A percentile compares a stretch with the other conserved stretches of the same genome.
Evolutionary conservation across 2,888 invertebrate species (phyloP).

Genomic region (Psococerastis gibbosa): DNA sequence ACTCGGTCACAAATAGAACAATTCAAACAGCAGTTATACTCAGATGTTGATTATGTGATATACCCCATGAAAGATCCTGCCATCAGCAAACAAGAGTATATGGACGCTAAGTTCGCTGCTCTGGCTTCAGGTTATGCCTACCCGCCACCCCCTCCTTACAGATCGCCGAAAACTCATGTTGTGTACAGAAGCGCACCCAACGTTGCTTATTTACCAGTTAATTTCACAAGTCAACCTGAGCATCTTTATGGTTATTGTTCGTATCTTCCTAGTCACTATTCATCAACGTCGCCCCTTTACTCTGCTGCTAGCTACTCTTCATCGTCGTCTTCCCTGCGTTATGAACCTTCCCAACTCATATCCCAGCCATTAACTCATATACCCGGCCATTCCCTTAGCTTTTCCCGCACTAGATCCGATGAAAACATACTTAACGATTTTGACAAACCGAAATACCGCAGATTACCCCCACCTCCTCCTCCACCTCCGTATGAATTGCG

Average conservation of each 20-base stretch:
- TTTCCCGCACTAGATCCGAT: slow-evolving; percentile 55
- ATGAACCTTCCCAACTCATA: slow-evolving; percentile 24
- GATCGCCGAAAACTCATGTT: slow-evolving; percentile 44
- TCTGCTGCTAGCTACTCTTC: slow-evolving; percentile 28
- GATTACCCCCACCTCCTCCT: slow-evolving; percentile 23
- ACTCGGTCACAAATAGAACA: slow-evolving; percentile 63
- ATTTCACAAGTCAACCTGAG: slow-evolving; percentile 15
- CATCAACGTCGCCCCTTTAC: slow-evolving; percentile 31
- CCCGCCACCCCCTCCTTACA: slow-evolving; percentile 30
- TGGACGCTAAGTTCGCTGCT: slow-evolving; percentile 62
- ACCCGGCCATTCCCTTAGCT: slow-evolving; percentile 27
- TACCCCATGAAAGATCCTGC: slow-evolving; percentile 80
- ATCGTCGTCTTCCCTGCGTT: slow-evolving; percentile 25
- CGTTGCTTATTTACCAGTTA: slow-evolving; percentile 25
- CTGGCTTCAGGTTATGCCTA: slow-evolving; percentile 17
- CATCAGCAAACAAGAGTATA: slow-evolving; percentile 75
- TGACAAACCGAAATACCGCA: slow-evolving; percentile 25
- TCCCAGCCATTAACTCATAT: slow-evolving; percentile 37
- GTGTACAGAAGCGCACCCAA: slow-evolving; percentile 72
- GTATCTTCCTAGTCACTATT: slow-evolving; percentile 43
- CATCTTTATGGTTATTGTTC: slow-evolving; percentile 3
- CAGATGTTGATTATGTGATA: slow-evolving; percentile 81
- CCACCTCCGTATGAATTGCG: slow-evolving; percentile 32
- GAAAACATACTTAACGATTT: slow-evolving; percentile 59
- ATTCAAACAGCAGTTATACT: slow-evolving; percentile 75